These are phyloP conservation scores for Drosophila triauraria DNA, from an alignment of 1,140 invertebrate species.

Conservation along the genomic window DNA sequence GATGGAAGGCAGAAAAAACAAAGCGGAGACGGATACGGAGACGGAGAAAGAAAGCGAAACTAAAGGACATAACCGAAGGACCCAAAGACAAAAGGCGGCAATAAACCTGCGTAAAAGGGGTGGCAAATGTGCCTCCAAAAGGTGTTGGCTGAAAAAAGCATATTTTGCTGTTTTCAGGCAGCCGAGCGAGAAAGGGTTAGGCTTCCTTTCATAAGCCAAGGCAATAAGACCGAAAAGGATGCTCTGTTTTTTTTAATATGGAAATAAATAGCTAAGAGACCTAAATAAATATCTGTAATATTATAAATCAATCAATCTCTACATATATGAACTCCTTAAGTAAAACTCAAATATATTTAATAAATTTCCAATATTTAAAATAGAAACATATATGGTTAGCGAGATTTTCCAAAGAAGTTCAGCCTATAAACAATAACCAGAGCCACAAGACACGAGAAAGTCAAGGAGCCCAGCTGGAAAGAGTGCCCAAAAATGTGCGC, in stretches of 20 bases:
- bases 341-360: no score
- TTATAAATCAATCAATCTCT: no score
- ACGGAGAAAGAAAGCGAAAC: slow-evolving; percentile 7
- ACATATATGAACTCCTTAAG: no score
- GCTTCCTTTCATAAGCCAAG: slow-evolving; percentile 27
- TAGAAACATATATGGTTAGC: no score
- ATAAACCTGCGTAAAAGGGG: slow-evolving; percentile 40
- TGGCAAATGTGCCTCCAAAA: neutral
- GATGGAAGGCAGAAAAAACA: slow-evolving; percentile 15
- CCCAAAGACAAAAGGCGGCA: slow-evolving; percentile 57
- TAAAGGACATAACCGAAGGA: slow-evolving; percentile 50
- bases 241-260: slow-evolving; percentile 7
- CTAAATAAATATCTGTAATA: neutral
- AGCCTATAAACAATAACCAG: neutral
- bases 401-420: no score
- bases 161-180: slow-evolving; percentile 64
- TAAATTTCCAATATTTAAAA: no score
- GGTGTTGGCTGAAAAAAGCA: slow-evolving; percentile 58
- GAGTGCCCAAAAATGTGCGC: slow-evolving; percentile 38
- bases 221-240: slow-evolving; percentile 4
- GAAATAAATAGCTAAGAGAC: neutral
- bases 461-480: neutral
- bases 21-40: neutral
- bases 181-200: slow-evolving; percentile 64
- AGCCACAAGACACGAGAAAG: neutral